Evolutionary conservation across 2,113 vertebrate species (phyloP).

Genomic region (Tylochromis polylepis): DNA sequence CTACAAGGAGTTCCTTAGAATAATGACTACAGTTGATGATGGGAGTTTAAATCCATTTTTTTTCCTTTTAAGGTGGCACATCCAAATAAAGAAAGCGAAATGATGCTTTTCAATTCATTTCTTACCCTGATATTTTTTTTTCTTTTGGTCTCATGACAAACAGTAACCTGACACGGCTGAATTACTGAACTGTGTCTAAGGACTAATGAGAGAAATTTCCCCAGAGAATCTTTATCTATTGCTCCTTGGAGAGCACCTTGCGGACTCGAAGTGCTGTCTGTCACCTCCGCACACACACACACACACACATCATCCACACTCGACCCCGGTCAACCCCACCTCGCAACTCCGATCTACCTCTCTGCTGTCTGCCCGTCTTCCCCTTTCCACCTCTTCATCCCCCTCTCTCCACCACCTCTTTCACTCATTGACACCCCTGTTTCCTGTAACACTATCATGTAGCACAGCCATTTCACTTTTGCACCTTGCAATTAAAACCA

Average conservation of each 20-base stretch:
- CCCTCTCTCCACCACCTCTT: constrained; percentile 39
- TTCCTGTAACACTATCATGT: constrained; percentile 87
- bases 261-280: constrained; percentile 87
- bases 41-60: constrained; percentile 54
- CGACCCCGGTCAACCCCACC: constrained; percentile 35
- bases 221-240: constrained; percentile 92
- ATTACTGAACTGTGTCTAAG: constrained; percentile 96
- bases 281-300: constrained; percentile 76
- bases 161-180: constrained; percentile 88
- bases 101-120: constrained; percentile 67
- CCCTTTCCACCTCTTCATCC: constrained; percentile 53
- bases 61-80: constrained; percentile 54
- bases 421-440: constrained; percentile 88
- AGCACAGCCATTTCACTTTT: constrained; percentile 94
- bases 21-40: constrained; percentile 20
- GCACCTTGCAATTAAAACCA: constrained; percentile 95
- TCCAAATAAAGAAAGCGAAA: constrained; percentile 75
- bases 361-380: constrained; percentile 83
- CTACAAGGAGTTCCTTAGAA: constrained; percentile 57
- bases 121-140: neutral
- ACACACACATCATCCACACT: neutral
- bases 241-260: constrained; percentile 88
- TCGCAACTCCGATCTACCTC: constrained; percentile 16
- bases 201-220: constrained; percentile 98
- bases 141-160: constrained; percentile 82